Conservation (phyloP, 2,888 invertebrate genomes). For the Agonopterix arenella region DNA sequence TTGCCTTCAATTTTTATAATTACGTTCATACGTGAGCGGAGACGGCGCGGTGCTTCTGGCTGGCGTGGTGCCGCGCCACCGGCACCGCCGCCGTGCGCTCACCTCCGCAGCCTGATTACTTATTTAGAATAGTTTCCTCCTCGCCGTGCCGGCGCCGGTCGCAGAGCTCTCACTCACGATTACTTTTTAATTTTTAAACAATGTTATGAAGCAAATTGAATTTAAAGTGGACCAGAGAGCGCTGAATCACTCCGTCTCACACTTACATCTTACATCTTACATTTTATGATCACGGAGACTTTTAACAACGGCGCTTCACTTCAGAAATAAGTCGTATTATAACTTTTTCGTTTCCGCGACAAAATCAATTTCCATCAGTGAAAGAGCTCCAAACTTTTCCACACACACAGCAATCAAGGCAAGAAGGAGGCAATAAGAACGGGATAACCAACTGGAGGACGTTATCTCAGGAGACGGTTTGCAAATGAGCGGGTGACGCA, state of each 20-base stretch:
- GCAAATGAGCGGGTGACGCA: conserved; percentile 71
- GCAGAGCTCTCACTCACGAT: conserved; percentile 35
- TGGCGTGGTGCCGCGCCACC: conserved; percentile 11
- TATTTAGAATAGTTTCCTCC: conserved; percentile 51
- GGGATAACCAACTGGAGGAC: conserved; percentile 73
- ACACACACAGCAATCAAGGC: conserved; percentile 70
- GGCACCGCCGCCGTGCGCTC: conserved; percentile 11
- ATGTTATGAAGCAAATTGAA: conserved; percentile 21
- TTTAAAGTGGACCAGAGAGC: conserved; percentile 10
- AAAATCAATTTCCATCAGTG: conserved; percentile 65
- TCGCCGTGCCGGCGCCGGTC: conserved; percentile 21
- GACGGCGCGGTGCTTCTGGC: conserved; percentile 23
- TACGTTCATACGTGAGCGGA: conserved; percentile 79
- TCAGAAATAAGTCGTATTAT: conserved; percentile 45
- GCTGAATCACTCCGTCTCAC: background rate
- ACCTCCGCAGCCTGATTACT: conserved; percentile 40
- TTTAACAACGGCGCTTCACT: conserved; percentile 22
- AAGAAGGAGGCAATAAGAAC: conserved; percentile 73
- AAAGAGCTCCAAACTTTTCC: conserved; percentile 63
- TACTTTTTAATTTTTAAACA: conserved; percentile 49
- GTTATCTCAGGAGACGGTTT: conserved; percentile 76
- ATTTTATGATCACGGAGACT: conserved; percentile 7
- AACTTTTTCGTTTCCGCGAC: conserved; percentile 55
- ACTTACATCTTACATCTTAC: background rate
- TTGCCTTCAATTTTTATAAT: conserved; percentile 76